These are phyloP conservation scores for Trichopoda pennipes DNA, from an alignment of 2,888 invertebrate genomes.

Conservation along the genomic window DNA sequence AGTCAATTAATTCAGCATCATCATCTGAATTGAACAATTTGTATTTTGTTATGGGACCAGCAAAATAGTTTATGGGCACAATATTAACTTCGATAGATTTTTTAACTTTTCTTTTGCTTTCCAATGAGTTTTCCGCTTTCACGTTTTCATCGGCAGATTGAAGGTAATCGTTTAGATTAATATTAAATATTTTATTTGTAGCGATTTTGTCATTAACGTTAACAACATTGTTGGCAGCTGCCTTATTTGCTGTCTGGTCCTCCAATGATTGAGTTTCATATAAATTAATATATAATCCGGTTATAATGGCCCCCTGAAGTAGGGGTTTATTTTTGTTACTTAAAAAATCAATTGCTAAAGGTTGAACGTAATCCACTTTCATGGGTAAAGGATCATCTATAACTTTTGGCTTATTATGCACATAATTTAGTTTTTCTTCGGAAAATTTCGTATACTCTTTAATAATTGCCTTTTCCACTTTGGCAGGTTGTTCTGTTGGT, in stretches of 20 bases:
- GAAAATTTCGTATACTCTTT: background rate
- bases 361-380: conserved; percentile 26
- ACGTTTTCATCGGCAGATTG: background rate
- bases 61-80: conserved; percentile 28
- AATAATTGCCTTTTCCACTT: background rate
- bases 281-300: conserved; percentile 9
- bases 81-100: background rate
- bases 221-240: background rate
- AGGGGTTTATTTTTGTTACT: conserved; percentile 23
- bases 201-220: background rate
- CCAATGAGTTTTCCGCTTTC: conserved; percentile 1
- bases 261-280: background rate
- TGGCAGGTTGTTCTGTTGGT: background rate
- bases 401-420: conserved; percentile 37
- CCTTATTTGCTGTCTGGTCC: background rate
- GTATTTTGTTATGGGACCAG: background rate
- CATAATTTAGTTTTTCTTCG: background rate
- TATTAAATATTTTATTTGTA: background rate
- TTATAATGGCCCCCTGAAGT: conserved; percentile 7
- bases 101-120: background rate
- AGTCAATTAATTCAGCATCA: conserved; percentile 4
- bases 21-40: conserved; percentile 53
- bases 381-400: conserved; percentile 56
- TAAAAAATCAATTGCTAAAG: conserved; percentile 27
- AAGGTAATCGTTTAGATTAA: background rate